Evolutionary conservation across 1,140 invertebrate species (phyloP), one percentile per base, ranked within the genome.

Genomic region (Drosophila orena): DNA sequence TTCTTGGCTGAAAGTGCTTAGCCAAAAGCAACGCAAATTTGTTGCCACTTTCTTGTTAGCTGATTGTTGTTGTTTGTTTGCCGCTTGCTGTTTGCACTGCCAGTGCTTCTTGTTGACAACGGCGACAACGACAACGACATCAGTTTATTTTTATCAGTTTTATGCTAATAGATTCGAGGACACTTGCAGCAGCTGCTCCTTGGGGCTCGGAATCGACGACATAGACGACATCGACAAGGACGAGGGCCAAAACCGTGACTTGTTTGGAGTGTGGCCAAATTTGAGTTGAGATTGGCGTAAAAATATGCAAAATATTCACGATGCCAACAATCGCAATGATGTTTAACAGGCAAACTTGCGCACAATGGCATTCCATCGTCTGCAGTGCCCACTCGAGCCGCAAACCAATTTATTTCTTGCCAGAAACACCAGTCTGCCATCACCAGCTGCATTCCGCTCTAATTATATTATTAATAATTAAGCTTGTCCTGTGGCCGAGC

Each of bases 91-190:
- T 30, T 74, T 70, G 65, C 27, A 44, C 34, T 35, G 44, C 53
- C 43, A 49, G 56, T 71, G 65, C 35, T 72, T 37, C 77, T 85
- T 77, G 77, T 85, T 86, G 77, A 86, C 81, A 86, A 62, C 76
- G 56, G 14, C 37, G 37, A 38, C 35, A 37, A 37, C 35, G 77
- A 77, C 66, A 70, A 78, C 81, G 72, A 81, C 64, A 74, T 78
- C 72, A 85, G 83, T 85, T 85, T 71, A 65, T 77, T 85, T 86
- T 86, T 78, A 85, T 85, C 78, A 74, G 83, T 77, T 77, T 88
- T 85, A 85, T 88, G 81, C 81, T 85, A 85, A 85, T 85, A 85
- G 53, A 88, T 81, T 75, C 53, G 49, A 61, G 59, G 52, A 78
- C 61, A 68, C 79, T 78, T 78, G 61, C 68, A 88, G 50, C 83